Base-by-base conservation (phyloP, 2,888 invertebrate species). In the Elysia crispata region DNA sequence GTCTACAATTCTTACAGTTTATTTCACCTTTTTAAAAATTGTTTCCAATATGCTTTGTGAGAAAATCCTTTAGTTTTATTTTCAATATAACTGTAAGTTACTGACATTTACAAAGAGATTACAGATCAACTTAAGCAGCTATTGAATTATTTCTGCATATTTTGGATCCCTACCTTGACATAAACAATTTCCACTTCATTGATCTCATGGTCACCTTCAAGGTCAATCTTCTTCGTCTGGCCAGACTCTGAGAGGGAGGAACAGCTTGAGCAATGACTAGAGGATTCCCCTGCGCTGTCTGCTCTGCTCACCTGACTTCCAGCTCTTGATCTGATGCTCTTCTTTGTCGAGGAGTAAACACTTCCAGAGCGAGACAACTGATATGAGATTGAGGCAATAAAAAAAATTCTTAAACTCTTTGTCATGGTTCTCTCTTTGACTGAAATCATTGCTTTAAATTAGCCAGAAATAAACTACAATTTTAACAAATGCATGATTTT, bases 111-210 rank as follows among this genome's bases (percentile, higher is more conserved):
- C n/a, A n/a, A n/a, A n/a, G n/a, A n/a, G n/a, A n/a, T n/a, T n/a
- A n/a, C n/a, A n/a, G n/a, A n/a, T n/a, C n/a, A 41, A 3, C 41
- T 41, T 6, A 3, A 41, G 41, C 41, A 11, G 41, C 5, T 6
- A 6, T 11, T 41, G 41, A 6, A 3, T 41, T 6, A 41, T 3
- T 6, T 6, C 41, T 41, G 11, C 5, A 11, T 11, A 41, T 11
- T 11, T 41, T 6, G 11, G 41, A 41, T 41, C 11, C 67, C 31
- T 73, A 77, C 77, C 66, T 77, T 77, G 5, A 31, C 73, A 79
- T 94, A 93, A 85, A 96, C 95, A 76, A 96, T 94, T 79, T 95
- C 95, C 88, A 96, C 96, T 84, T 95, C 95, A 77, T 96, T 96
- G 77, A 95, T 95, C 83, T 95, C 95, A 85, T 96, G 95, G 84